Percentiles rank a stretch among this genome's conserved stretches.
phyloP scores from a whole-genome alignment of 2,888 invertebrate genomes.

The Argynnis bischoffii region DNA sequence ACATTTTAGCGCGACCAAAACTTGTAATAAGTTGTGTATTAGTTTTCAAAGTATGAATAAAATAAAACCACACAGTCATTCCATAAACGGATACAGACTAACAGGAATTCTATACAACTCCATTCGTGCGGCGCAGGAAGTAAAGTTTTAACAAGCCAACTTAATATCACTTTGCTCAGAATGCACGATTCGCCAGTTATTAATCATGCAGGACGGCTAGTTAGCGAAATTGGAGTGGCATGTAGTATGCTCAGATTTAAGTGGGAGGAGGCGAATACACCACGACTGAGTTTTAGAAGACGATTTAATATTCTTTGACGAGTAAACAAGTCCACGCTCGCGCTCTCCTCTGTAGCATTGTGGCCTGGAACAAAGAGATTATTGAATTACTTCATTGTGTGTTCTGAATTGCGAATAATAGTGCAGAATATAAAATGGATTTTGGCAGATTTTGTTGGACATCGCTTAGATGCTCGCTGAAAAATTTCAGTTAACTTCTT shows the following conservation, averaged over 20 bases:
- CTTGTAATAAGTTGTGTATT: too few relatives aligned
- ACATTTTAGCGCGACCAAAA: too few relatives aligned
- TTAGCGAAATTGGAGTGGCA: constrained; percentile 72
- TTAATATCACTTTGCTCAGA: constrained; percentile 80
- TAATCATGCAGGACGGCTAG: constrained; percentile 80
- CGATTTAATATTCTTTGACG: constrained; percentile 51
- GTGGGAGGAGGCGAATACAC: constrained; percentile 39
- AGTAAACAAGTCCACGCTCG: constrained; percentile 46
- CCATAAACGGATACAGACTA: constrained; percentile 15
- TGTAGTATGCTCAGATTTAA: constrained; percentile 56
- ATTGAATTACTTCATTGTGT: constrained; percentile 47
- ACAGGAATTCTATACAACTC: constrained; percentile 65
- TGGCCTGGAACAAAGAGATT: constrained; percentile 46
- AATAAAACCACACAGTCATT: constrained; percentile 5
- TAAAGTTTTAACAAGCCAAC: constrained; percentile 82
- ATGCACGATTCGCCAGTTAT: constrained; percentile 78
- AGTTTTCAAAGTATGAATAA: constrained; percentile 8
- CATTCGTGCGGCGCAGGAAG: constrained; percentile 66
- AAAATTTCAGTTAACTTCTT: background rate
- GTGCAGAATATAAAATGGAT: constrained; percentile 41
- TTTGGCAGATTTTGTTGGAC: constrained; percentile 28
- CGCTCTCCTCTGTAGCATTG: constrained; percentile 41
- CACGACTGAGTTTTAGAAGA: constrained; percentile 45
- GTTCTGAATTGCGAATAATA: constrained; percentile 43
- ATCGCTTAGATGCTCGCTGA: background rate